phyloP scores from a whole-genome alignment of 2,113 vertebrate genomes.

The Esox niger region DNA sequence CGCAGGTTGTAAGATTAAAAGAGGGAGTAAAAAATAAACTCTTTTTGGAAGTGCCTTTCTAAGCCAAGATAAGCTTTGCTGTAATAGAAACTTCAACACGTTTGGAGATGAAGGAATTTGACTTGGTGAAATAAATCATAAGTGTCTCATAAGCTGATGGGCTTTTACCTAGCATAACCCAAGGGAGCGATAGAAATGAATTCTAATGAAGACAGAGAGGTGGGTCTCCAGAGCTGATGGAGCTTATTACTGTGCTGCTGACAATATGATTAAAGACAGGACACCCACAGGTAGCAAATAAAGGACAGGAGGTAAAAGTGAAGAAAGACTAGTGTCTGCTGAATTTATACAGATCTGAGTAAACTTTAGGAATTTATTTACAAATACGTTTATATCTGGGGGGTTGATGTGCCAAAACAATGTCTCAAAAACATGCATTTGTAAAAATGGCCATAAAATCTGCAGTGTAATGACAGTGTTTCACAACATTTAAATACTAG shows the following conservation, averaged over 20 bases:
- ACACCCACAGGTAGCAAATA: conserved; percentile 25
- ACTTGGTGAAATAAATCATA: conserved; percentile 41
- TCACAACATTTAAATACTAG: too few relatives aligned
- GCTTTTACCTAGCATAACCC: conserved; percentile 31
- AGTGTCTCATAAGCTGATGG: conserved; percentile 37
- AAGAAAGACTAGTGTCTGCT: conserved; percentile 8
- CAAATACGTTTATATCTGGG: background rate
- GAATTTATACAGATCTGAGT: conserved; percentile 17
- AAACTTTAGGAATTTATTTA: background rate
- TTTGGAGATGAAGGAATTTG: conserved; percentile 16
- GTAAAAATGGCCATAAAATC: too few relatives aligned
- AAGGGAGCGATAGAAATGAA: conserved; percentile 38
- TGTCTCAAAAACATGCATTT: too few relatives aligned
- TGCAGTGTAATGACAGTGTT: too few relatives aligned
- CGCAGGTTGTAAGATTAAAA: conserved; percentile 20
- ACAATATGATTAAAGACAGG: conserved; percentile 9
- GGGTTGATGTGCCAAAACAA: too few relatives aligned
- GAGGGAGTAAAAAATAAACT: conserved; percentile 8
- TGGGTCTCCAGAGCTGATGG: conserved; percentile 43
- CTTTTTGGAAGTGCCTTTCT: conserved; percentile 31
- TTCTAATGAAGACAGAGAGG: conserved; percentile 41
- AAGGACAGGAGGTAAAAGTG: conserved; percentile 23
- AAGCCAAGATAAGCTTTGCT: conserved; percentile 29
- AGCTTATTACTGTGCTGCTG: conserved; percentile 40
- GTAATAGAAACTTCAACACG: conserved; percentile 10